Evolutionary conservation across 2,888 invertebrate genomes (phyloP), one percentile per base, ranked within the genome.

Genomic region (Spilosoma lubricipeda): DNA sequence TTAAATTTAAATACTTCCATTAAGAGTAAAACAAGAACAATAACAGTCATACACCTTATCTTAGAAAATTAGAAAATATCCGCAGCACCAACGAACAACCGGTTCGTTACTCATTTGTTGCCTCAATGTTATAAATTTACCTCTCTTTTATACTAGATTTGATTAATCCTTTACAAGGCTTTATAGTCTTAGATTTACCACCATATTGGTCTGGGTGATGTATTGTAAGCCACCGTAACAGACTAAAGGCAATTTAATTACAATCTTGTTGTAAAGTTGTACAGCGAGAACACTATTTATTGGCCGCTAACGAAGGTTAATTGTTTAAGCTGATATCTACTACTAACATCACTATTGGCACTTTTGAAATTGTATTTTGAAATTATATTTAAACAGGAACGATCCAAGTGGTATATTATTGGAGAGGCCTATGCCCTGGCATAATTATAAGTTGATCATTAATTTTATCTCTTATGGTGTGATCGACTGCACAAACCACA

Each of bases 301-400:
- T 93, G 91, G 89, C 86, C 85, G 89, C 90, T 91, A 91, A 92
- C 92, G 90, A 91, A 91, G 90, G 90, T 91, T 93, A 93, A 93
- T 93, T 92, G 90, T 91, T 86, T 86, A 82, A 85, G 82, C 84
- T 85, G 81, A 82, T 86, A n/a, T n/a, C n/a, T n/a, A 83, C 82
- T 85, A 85, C 86, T 88, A 87, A 86, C 84, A 85, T 88, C 86
- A 86, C 85, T 81, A 79, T 81, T 67, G 73, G 75, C 74, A 77
- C 71, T 79, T 82, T 80, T 80, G 59, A 80, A 78, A 79, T 81
- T 80, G 75, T 80, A 81, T 79, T 85, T 83, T 81, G 78, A 77
- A 83, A 84, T 82, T 80, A 81, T 76, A 81, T 82, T 81, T 2
- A 11, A 39, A 39, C 39, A 39, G 39, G 11, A 11, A 39, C 39